Evolutionary conservation across 2,113 vertebrate genomes (phyloP).

Genomic region (Gavia stellata): DNA sequence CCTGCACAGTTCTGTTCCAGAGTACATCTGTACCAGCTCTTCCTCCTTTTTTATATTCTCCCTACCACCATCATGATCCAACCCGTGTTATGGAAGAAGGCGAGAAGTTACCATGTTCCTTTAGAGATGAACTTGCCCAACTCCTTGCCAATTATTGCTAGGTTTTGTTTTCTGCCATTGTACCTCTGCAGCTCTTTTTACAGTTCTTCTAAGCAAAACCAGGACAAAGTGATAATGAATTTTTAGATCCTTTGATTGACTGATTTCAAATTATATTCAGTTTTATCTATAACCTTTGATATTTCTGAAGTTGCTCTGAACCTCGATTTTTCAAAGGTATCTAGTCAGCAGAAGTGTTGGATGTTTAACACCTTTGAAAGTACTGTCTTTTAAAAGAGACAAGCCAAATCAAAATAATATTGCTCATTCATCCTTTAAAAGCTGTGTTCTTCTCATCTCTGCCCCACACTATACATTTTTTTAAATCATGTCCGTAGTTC

Average conservation of each 20-base stretch:
- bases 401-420: conserved; percentile 14
- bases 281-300: conserved; percentile 42
- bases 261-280: conserved; percentile 12
- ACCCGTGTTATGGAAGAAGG: neutral
- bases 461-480: neutral
- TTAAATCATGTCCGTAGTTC: neutral
- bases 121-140: neutral
- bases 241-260: conserved; percentile 18
- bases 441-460: neutral
- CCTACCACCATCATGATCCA: neutral
- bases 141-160: neutral
- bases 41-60: neutral
- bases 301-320: conserved; percentile 21
- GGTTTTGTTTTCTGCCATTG: neutral
- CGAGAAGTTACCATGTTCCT: neutral
- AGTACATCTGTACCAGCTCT: rapidly evolving
- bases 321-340: neutral
- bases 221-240: conserved; percentile 28
- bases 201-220: neutral
- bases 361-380: conserved; percentile 38
- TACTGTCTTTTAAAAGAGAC: neutral
- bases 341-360: neutral
- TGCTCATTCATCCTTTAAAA: conserved; percentile 12
- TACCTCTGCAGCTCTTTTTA: neutral
- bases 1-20: neutral